Conservation (phyloP, 2,113 vertebrate genomes). For the Oreocharis arfaki region DNA sequence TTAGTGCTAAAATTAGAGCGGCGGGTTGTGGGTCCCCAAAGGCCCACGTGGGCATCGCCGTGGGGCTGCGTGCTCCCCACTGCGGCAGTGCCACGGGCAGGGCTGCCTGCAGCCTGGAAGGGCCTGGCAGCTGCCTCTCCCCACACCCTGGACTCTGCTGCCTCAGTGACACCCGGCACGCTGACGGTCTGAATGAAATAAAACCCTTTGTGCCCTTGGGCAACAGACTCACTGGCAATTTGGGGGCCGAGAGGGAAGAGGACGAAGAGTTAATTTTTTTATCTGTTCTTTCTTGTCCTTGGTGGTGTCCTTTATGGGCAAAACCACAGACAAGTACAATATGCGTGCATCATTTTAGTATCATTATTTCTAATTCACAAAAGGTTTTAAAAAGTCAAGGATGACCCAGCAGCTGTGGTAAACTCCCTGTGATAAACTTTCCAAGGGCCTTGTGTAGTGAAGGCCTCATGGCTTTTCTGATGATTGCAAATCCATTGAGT, state of each 20-base stretch:
- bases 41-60: rapidly evolving
- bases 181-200: rapidly evolving
- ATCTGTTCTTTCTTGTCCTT: background rate
- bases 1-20: background rate
- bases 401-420: background rate
- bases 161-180: rapidly evolving
- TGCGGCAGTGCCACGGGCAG: rapidly evolving
- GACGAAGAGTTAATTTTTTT: background rate
- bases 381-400: conserved; percentile 1
- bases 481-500: background rate
- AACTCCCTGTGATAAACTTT: background rate
- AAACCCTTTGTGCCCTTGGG: background rate
- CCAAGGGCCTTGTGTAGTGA: background rate
- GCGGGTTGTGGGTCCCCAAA: background rate
- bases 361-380: background rate
- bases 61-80: background rate
- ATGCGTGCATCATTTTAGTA: background rate
- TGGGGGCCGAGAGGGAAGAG: background rate
- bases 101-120: background rate
- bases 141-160: rapidly evolving
- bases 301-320: background rate
- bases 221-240: background rate
- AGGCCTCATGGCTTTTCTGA: background rate
- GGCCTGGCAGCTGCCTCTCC: background rate
- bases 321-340: background rate